Evolutionary conservation across 2,113 vertebrate species (phyloP), one percentile per base, ranked within the genome.

Genomic region (Rostratula benghalensis): DNA sequence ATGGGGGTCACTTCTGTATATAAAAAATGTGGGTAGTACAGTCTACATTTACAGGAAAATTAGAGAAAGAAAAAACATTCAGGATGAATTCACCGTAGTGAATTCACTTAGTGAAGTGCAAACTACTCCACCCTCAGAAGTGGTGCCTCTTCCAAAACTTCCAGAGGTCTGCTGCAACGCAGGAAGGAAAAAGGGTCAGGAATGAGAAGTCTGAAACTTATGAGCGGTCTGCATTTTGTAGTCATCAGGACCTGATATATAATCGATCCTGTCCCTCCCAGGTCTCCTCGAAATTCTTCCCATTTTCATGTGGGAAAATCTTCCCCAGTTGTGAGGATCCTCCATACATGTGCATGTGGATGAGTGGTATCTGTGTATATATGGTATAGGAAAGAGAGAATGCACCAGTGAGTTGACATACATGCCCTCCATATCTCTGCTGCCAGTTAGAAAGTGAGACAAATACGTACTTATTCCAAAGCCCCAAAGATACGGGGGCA

Each of bases 291-390:
- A 30, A 88, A 24, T 19, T 7, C 12, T 61, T 86, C 17, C 76
- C 16, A 13, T 64, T 76, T 56, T 25, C 31, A 53, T 8, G 17
- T 2, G 13, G n/a, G 69, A 77, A 77, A 53, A 41, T 10, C 35
- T 75, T 64, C 19, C 51, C 20, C 4, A 8, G 24, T 6, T 79
- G 35, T 8, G 5, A 46, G 65, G 22, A 28, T 28, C 37, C 14
- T 17, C 14, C 28, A 4, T 37, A 2, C 10, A 5, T 25, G 17
- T n/a, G 64, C 0, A 0, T 45, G 22, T 59, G 45, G 39, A 20
- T 18, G 50, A 41, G 23, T 24, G 27, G 2, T 21, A 21, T 27
- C 50, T 45, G 21, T 45, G 21, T 11, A 68, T 4, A 23, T 16
- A 33, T 4, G n/a, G 51, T 31, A 25, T 46, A 17, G 63, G n/a